Conservation (phyloP, 2,797 vertebrate species). For the Salmo trutta region DNA sequence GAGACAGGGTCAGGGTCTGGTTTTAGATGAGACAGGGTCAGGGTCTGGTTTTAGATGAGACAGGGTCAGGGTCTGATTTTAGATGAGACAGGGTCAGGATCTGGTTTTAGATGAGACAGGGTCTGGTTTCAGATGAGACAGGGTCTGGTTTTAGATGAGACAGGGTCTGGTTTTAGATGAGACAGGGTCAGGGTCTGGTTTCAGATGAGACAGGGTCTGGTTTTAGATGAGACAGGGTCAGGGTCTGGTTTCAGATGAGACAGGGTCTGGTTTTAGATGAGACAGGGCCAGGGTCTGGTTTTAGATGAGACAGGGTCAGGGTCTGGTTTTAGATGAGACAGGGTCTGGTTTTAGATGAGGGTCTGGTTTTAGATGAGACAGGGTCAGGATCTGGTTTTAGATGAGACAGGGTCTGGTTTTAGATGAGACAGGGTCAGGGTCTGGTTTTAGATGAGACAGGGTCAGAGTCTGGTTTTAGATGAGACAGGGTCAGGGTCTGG, state of each 20-base stretch:
- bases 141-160: too few species aligned
- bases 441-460: conserved; percentile 12
- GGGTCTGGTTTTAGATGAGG: too few species aligned
- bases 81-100: too few species aligned
- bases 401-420: background rate
- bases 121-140: too few species aligned
- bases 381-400: conserved; percentile 2
- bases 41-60: too few species aligned
- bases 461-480: background rate
- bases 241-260: too few species aligned
- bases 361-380: too few species aligned
- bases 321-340: conserved; percentile 12
- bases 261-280: conserved; percentile 8
- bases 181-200: background rate
- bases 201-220: background rate
- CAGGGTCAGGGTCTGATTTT: too few species aligned
- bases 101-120: too few species aligned
- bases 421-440: too few species aligned
- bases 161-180: conserved; percentile 9
- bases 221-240: conserved; percentile 2
- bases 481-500: conserved; percentile 1
- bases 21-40: too few species aligned
- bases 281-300: background rate
- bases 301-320: background rate
- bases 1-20: too few species aligned